Percentiles rank a stretch among this genome's conserved stretches.
Evolutionary conservation across 2,888 invertebrate species (phyloP).

Genomic region (Herminia tarsipennalis): DNA sequence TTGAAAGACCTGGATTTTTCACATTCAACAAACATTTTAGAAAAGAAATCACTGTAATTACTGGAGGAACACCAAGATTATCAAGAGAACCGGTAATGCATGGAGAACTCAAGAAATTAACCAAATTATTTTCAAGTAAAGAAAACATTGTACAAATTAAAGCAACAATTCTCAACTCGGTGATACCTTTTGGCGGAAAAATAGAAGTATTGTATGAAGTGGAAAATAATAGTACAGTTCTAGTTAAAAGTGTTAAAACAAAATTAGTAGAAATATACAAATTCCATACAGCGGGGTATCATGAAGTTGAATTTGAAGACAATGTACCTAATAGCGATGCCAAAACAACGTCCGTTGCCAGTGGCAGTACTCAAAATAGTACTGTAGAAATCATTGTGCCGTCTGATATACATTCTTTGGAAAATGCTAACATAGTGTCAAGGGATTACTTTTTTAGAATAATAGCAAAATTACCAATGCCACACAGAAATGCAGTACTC

Average conservation of each 20-base stretch:
- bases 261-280: constrained; percentile 46
- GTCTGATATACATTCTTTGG: constrained; percentile 35
- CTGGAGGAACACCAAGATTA: constrained; percentile 43
- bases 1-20: constrained; percentile 50
- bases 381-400: constrained; percentile 24
- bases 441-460: constrained; percentile 46
- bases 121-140: constrained; percentile 43
- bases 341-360: constrained; percentile 38
- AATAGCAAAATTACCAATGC: constrained; percentile 44
- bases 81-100: constrained; percentile 44
- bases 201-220: constrained; percentile 50
- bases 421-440: constrained; percentile 41
- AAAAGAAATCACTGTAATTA: constrained; percentile 47
- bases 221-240: constrained; percentile 44
- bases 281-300: constrained; percentile 29
- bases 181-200: constrained; percentile 43
- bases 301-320: constrained; percentile 13
- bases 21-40: constrained; percentile 45
- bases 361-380: constrained; percentile 37
- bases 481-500: constrained; percentile 44
- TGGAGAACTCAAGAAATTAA: constrained; percentile 47
- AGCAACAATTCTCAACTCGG: constrained; percentile 44
- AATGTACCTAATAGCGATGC: constrained; percentile 35
- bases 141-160: constrained; percentile 46
- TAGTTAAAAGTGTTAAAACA: constrained; percentile 43